Evolutionary conservation across 2,113 vertebrate species (phyloP).

Genomic region (Coracopsis vasa): DNA sequence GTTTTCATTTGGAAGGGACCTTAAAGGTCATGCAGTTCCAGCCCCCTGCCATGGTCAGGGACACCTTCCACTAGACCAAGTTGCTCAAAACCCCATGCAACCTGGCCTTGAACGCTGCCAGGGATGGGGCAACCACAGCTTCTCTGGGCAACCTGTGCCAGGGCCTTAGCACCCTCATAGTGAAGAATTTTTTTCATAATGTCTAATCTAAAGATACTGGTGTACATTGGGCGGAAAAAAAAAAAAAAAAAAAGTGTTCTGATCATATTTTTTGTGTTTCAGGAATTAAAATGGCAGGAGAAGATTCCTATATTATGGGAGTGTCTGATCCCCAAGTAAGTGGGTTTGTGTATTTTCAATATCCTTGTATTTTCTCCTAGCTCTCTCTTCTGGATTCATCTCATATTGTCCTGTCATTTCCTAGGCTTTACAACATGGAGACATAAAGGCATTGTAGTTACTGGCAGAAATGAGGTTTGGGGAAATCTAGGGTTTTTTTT

Average conservation of each 20-base stretch:
- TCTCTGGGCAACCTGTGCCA: background rate
- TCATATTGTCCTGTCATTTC: background rate
- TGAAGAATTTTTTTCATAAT: background rate
- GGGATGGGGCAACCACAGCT: background rate
- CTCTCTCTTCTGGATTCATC: background rate
- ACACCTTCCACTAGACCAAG: background rate
- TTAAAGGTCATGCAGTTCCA: background rate
- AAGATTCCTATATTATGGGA: slow-evolving; percentile 72
- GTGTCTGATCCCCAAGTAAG: slow-evolving; percentile 74
- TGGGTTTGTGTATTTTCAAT: background rate
- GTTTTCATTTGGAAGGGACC: background rate
- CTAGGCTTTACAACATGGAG: background rate
- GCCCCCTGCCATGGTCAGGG: background rate
- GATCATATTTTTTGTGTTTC: slow-evolving; percentile 23
- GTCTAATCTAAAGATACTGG: background rate
- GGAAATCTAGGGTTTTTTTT: background rate
- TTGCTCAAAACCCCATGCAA: background rate
- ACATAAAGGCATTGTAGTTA: background rate
- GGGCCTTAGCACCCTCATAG: background rate
- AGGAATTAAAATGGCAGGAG: slow-evolving; percentile 76
- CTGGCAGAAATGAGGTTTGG: background rate
- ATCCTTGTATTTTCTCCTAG: background rate
- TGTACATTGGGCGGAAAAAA: background rate
- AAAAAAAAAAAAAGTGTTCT: background rate
- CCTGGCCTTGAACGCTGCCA: background rate